phyloP scores from a whole-genome alignment of 2,797 vertebrate species.

The Loris lydekkerianus region DNA sequence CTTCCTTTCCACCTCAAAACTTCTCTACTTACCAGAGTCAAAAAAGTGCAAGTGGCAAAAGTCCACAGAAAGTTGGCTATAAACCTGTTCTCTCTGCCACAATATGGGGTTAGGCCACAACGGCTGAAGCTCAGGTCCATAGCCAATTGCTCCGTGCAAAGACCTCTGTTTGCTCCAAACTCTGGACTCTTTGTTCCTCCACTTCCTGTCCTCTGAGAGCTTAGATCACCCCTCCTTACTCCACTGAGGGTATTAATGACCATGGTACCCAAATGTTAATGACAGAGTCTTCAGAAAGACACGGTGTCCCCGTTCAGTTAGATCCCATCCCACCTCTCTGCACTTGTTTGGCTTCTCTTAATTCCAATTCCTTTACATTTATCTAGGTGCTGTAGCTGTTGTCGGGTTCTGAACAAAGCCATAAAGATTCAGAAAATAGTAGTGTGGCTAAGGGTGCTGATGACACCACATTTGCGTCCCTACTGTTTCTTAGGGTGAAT shows the following conservation, averaged over 20 bases:
- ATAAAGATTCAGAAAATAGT: background rate
- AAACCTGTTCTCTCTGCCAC: background rate
- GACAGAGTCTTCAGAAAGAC: background rate
- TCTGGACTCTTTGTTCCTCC: background rate
- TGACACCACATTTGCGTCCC: background rate
- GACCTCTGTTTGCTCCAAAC: background rate
- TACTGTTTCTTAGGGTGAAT: background rate
- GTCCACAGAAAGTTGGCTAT: slow-evolving; percentile 40
- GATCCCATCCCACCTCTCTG: background rate
- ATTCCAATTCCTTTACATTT: slow-evolving; percentile 19
- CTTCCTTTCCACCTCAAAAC: slow-evolving; percentile 33
- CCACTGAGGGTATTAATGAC: background rate
- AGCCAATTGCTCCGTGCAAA: background rate
- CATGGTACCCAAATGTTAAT: background rate
- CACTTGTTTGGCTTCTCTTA: background rate
- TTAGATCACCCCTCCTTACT: background rate
- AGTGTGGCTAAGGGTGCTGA: background rate
- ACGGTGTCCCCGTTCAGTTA: background rate
- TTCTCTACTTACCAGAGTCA: slow-evolving; percentile 29
- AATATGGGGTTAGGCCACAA: background rate
- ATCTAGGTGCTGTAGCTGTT: background rate
- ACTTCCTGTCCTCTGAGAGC: background rate
- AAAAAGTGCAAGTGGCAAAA: slow-evolving; percentile 46
- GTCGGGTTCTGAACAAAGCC: slow-evolving; percentile 24
- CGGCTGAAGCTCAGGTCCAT: background rate